A percentile compares a stretch with the other conserved stretches of the same genome.
Conservation (phyloP, 2,797 vertebrate genomes). For the Diplodus sargus region DNA sequence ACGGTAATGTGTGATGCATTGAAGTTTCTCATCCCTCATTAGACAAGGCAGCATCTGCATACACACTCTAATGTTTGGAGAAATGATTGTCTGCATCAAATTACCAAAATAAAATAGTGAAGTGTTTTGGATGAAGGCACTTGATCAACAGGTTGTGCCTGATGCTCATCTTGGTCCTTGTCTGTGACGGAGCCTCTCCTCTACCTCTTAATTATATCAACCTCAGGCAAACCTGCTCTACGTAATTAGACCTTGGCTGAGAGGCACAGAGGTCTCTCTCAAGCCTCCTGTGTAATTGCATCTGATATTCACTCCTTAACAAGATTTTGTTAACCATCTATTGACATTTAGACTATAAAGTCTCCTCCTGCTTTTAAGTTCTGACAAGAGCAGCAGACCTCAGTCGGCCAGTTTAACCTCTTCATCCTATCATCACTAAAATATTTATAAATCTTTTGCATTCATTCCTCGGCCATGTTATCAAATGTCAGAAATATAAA, state of each 20-base stretch:
- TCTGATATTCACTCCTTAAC: conserved; percentile 66
- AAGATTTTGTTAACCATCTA: conserved; percentile 59
- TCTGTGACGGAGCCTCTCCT: conserved; percentile 55
- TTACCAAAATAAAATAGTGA: conserved; percentile 43
- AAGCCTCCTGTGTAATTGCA: conserved; percentile 50
- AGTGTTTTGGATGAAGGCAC: conserved; percentile 62
- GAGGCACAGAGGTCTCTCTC: conserved; percentile 51
- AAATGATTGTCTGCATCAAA: conserved; percentile 44
- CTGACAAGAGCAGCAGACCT: conserved; percentile 15
- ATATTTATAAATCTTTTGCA: conserved; percentile 7
- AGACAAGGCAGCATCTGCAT: conserved; percentile 31
- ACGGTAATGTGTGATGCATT: neutral
- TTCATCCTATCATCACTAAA: neutral
- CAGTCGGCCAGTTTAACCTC: conserved; percentile 9
- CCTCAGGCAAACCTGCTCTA: conserved; percentile 58
- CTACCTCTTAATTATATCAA: conserved; percentile 69
- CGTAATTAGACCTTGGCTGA: conserved; percentile 69
- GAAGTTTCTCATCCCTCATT: neutral
- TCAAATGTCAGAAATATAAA: conserved; percentile 21
- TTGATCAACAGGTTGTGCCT: conserved; percentile 56
- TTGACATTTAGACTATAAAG: conserved; percentile 60
- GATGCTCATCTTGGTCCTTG: conserved; percentile 60
- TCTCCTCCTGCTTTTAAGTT: conserved; percentile 22
- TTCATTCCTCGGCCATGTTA: conserved; percentile 17
- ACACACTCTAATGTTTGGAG: conserved; percentile 21